phyloP scores from a whole-genome alignment of 2,113 vertebrate species.

The Malurus elegans region DNA sequence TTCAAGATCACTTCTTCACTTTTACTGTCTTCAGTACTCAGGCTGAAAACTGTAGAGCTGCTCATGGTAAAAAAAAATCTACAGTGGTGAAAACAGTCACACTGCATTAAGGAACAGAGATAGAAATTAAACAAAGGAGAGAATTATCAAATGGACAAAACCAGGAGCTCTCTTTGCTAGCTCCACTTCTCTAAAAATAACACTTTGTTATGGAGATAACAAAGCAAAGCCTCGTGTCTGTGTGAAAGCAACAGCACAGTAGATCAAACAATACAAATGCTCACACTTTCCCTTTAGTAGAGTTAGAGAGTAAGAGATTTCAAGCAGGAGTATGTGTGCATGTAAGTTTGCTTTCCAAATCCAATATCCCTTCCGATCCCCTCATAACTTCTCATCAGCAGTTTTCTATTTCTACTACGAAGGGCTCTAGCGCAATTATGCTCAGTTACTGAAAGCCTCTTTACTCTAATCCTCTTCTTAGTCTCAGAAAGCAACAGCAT shows the following conservation, averaged over 20 bases:
- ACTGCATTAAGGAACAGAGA: neutral
- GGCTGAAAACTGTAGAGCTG: neutral
- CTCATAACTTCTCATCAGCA: slow-evolving; percentile 29
- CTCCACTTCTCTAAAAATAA: neutral
- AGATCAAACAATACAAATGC: neutral
- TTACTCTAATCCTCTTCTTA: slow-evolving; percentile 61
- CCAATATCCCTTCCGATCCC: neutral
- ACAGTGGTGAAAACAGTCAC: neutral
- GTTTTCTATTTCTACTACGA: neutral
- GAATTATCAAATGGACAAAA: neutral
- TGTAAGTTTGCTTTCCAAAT: neutral
- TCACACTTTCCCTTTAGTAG: neutral
- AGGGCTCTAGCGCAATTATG: slow-evolving; percentile 41
- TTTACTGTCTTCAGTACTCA: neutral
- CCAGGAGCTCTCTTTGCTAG: neutral
- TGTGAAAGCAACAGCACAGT: neutral
- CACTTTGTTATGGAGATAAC: rapidly evolving
- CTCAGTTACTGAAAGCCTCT: slow-evolving; percentile 65
- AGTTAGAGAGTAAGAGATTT: neutral
- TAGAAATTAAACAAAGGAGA: neutral
- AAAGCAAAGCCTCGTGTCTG: neutral
- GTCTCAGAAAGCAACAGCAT: slow-evolving; percentile 47
- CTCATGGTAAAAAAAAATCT: neutral
- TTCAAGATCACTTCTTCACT: neutral
- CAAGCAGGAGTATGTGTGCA: neutral